A percentile compares a stretch with the other conserved stretches of the same genome.
These are phyloP conservation scores for Stenodema calcarata DNA, from an alignment of 2,888 invertebrate genomes.

Conservation along the genomic window DNA sequence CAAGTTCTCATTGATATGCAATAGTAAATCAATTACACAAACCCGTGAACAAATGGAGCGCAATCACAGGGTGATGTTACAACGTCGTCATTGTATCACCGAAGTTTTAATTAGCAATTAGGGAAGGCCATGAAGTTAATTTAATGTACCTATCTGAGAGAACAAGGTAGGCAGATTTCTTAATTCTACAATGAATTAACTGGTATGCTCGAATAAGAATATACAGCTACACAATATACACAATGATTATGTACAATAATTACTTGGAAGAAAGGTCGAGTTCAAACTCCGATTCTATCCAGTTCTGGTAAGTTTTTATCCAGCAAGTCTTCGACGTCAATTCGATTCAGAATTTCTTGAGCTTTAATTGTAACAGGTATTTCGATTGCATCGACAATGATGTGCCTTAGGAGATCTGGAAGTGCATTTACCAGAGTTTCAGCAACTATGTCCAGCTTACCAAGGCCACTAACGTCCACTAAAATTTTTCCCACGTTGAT, in stretches of 20 bases:
- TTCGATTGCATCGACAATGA: constrained; percentile 85
- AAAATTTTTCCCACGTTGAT: constrained; percentile 84
- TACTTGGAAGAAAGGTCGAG: background rate
- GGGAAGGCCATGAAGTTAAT: too few species aligned
- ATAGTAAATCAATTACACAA: too few species aligned
- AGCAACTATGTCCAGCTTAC: constrained; percentile 80
- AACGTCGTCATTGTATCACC: too few species aligned
- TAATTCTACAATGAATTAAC: background rate
- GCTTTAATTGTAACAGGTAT: constrained; percentile 76
- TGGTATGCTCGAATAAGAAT: background rate
- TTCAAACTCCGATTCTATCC: constrained; percentile 64
- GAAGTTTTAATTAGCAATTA: too few species aligned
- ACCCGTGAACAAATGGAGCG: too few species aligned
- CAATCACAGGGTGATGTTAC: too few species aligned
- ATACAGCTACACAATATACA: background rate
- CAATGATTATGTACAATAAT: background rate
- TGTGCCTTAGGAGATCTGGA: constrained; percentile 83
- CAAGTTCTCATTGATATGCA: too few species aligned
- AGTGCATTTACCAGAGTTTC: constrained; percentile 82
- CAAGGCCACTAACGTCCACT: constrained; percentile 77
- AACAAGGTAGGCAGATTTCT: background rate
- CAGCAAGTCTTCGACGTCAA: constrained; percentile 77
- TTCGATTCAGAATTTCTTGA: constrained; percentile 73
- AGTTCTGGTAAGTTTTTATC: constrained; percentile 73
- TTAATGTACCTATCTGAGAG: background rate